Evolutionary conservation across 2,113 vertebrate species (phyloP).

Genomic region (Crotalus horridus): DNA sequence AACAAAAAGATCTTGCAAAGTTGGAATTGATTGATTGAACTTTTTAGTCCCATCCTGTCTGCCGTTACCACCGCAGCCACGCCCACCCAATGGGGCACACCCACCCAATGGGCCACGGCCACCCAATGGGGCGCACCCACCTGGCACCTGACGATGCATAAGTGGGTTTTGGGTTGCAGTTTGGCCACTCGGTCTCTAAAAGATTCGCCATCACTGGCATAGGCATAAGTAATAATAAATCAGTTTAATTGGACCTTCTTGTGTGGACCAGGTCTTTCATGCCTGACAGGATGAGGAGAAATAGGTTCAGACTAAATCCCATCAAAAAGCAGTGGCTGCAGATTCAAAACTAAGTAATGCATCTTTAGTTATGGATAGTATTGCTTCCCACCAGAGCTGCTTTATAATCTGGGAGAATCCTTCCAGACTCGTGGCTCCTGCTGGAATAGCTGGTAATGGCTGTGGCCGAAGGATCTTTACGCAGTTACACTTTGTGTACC

Average conservation of each 20-base stretch:
- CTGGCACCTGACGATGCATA: too few relatives aligned
- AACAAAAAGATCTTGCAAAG: too few relatives aligned
- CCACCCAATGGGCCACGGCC: too few relatives aligned
- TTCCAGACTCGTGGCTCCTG: neutral
- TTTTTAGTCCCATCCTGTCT: too few relatives aligned
- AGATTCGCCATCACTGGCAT: neutral
- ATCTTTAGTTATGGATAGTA: neutral
- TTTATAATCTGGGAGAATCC: neutral
- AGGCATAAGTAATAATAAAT: neutral
- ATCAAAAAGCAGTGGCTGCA: neutral
- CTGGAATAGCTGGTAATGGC: neutral
- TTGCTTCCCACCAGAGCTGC: neutral
- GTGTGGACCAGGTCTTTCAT: neutral
- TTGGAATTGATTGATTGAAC: too few relatives aligned
- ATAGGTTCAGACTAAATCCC: neutral
- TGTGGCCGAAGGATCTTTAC: neutral
- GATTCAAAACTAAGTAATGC: neutral
- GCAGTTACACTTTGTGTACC: neutral
- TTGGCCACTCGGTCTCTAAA: too few relatives aligned
- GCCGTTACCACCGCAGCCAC: too few relatives aligned
- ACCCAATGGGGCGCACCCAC: too few relatives aligned
- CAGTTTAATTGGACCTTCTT: neutral
- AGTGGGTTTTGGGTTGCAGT: too few relatives aligned
- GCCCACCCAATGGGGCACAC: too few relatives aligned
- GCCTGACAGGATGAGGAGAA: neutral